Evolutionary conservation across 2,113 vertebrate genomes (phyloP).

Genomic region (Xyrauchen texanus): DNA sequence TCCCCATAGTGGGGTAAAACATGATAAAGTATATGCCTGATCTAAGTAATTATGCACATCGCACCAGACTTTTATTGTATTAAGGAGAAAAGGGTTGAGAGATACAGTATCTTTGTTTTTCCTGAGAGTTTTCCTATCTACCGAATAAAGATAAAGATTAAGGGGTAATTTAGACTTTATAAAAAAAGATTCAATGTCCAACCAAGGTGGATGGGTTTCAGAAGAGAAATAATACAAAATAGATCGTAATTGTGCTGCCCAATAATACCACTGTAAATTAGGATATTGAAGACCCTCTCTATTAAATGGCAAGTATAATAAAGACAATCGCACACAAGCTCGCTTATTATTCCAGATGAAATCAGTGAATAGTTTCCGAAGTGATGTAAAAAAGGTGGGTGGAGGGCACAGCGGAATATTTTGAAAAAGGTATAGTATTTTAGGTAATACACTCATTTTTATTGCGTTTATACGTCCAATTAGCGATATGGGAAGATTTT

Average conservation of each 20-base stretch:
- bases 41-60: background rate
- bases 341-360: no score
- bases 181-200: background rate
- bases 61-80: conserved; percentile 6
- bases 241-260: background rate
- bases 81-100: background rate
- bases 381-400: no score
- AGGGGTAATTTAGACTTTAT: background rate
- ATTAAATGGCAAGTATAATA: no score
- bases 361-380: no score
- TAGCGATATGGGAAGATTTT: no score
- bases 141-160: background rate
- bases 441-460: no score
- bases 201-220: background rate
- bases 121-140: background rate
- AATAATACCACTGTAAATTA: background rate
- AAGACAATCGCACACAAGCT: no score
- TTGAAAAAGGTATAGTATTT: no score
- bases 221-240: background rate
- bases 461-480: no score
- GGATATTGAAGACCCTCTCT: background rate
- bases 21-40: background rate
- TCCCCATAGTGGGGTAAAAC: background rate
- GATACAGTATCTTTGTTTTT: background rate
- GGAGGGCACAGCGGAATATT: no score